A percentile compares a stretch with the other conserved stretches of the same genome.
Conservation (phyloP, 2,113 vertebrate genomes). For the Mormyrus iriodes region DNA sequence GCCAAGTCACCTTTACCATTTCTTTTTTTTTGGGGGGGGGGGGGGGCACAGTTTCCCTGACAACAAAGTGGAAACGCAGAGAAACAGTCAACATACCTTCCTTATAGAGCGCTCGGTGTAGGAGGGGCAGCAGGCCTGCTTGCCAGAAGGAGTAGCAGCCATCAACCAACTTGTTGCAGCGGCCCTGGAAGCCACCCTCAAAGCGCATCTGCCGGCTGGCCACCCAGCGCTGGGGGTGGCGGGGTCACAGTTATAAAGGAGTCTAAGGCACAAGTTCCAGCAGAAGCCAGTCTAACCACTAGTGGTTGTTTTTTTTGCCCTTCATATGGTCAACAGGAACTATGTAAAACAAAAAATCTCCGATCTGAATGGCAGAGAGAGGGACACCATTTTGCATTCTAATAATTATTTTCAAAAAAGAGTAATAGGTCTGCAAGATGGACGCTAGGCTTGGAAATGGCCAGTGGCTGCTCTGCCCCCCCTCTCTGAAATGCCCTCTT, state of each 20-base stretch:
- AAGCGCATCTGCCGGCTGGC: constrained; percentile 88
- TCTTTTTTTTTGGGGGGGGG: background rate
- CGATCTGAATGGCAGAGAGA: background rate
- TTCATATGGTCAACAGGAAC: background rate
- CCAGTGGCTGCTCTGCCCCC: background rate
- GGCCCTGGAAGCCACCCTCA: constrained; percentile 94
- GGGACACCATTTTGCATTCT: background rate
- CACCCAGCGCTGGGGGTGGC: constrained; percentile 74
- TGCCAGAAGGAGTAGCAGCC: constrained; percentile 99
- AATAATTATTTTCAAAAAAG: background rate
- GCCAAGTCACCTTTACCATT: background rate
- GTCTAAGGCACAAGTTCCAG: background rate
- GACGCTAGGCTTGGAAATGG: background rate
- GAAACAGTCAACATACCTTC: constrained; percentile 61
- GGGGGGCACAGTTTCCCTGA: background rate
- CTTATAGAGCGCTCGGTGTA: constrained; percentile 81
- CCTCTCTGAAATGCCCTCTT: background rate
- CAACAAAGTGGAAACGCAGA: background rate
- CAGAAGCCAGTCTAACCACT: background rate
- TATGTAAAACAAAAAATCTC: background rate
- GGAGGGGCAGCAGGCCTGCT: constrained; percentile 83
- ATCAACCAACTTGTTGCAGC: constrained; percentile 95
- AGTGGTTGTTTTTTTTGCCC: background rate
- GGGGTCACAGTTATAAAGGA: background rate
- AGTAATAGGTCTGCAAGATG: background rate